These are phyloP conservation scores for Apamea monoglypha DNA, from an alignment of 2,888 invertebrate species.

Conservation along the genomic window DNA sequence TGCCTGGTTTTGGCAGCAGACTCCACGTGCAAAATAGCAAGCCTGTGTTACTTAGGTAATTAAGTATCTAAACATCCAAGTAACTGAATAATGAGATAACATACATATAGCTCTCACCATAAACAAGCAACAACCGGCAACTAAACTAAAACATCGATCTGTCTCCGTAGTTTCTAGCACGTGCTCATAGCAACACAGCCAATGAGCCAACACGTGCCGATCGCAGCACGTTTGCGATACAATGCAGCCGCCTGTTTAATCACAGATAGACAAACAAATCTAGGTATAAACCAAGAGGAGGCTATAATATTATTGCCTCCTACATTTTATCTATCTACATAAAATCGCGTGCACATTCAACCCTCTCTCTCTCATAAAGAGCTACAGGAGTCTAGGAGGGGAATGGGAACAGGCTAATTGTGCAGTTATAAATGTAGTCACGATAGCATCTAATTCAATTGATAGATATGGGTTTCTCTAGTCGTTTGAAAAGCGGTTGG, in stretches of 20 bases:
- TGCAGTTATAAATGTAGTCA: background rate
- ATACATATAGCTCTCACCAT: background rate
- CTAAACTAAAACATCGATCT: background rate
- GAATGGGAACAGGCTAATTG: background rate
- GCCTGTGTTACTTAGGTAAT: background rate
- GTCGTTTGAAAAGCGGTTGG: background rate
- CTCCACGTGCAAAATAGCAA: background rate
- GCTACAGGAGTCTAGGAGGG: background rate
- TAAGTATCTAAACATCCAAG: background rate
- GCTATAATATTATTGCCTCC: background rate
- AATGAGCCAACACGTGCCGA: background rate
- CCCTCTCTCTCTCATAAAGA: background rate
- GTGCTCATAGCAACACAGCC: constrained; percentile 4
- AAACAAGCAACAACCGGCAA: too few relatives aligned
- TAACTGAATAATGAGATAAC: background rate
- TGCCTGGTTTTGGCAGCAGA: background rate
- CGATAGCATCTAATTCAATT: background rate
- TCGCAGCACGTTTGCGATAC: background rate
- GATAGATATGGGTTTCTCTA: background rate
- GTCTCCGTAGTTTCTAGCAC: background rate
- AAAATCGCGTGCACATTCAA: background rate
- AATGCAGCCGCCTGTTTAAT: background rate
- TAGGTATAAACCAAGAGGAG: background rate
- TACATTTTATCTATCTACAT: background rate
- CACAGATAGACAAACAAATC: background rate